phyloP scores from a whole-genome alignment of 2,888 invertebrate genomes.

The Tipula lateralis region DNA sequence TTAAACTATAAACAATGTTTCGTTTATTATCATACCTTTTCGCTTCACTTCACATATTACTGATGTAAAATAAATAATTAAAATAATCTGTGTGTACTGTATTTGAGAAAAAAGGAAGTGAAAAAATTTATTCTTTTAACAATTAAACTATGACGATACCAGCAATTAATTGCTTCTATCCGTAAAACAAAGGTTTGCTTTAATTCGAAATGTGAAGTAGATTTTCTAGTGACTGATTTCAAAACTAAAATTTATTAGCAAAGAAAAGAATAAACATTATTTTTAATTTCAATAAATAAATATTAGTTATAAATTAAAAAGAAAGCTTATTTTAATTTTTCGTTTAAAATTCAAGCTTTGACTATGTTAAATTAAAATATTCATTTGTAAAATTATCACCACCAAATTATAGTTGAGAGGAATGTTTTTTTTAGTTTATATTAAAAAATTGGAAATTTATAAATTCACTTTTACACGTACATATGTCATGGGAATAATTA shows the following conservation, averaged over 20 bases:
- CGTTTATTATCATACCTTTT: background rate
- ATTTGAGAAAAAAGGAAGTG: background rate
- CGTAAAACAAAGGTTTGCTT: background rate
- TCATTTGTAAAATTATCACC: background rate
- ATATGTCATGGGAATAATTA: background rate
- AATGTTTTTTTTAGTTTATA: background rate
- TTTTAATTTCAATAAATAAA: background rate
- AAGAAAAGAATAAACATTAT: background rate
- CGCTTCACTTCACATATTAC: background rate
- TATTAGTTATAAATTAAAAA: background rate
- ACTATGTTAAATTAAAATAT: background rate
- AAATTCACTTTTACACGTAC: background rate
- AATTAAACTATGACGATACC: background rate
- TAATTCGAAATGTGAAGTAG: background rate
- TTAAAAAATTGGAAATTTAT: background rate
- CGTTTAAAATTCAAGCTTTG: background rate
- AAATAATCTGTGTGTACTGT: background rate
- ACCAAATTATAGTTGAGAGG: background rate
- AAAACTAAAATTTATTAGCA: background rate
- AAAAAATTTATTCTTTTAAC: background rate
- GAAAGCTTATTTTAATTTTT: background rate
- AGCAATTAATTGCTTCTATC: background rate
- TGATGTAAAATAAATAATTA: background rate
- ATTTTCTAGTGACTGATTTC: background rate
- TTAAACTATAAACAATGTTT: background rate